Base-by-base conservation (phyloP, 2,888 invertebrate species). In the Boloria euphrosyne region DNA sequence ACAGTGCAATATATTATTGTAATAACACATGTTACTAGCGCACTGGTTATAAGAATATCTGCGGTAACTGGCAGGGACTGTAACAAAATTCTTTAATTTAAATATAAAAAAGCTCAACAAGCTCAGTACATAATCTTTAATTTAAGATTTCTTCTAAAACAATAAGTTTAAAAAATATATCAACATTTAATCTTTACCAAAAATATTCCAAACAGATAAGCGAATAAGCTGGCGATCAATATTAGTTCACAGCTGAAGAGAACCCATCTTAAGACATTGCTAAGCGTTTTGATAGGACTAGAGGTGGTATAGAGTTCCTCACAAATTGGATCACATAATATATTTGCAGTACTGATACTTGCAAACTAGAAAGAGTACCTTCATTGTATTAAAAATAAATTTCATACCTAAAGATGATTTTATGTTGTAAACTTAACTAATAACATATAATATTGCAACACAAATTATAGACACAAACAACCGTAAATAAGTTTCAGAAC, bases 161-260 rank as follows among this genome's bases (percentile, higher is more conserved):
- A 22, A 22, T 22, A 2, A 22, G 22, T 22, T 22, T 38, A 38
- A 31, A 31, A 38, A 38, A 38, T 38, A 38, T 10, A 38, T 7
- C 17, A 16, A n/a, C 7, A 62, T 27, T 16, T 47, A 0, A 16
- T 13, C n/a, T 74, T 75, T 73, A 79, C 82, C 76, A 71, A 64
- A 69, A 78, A 79, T 43, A 83, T 71, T 51, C 76, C 75, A 10
- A 81, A 57, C 6, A 83, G 70, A 22, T 75, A 80, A 4, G 69
- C 70, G 54, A 82, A 82, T 50, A 74, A 71, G 72, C 76, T 74
- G 3, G 69, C 47, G 14, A 80, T 46, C 16, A 78, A 65, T 3
- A 72, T 14, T n/a, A 79, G 5, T 64, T 81, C 76, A 17, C 69
- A 22, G 0, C 17, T 3, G 55, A 80, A 79, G 3, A 80, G 44